These are phyloP conservation scores for Sander lucioperca DNA, from an alignment of 2,113 vertebrate genomes.

Conservation along the genomic window DNA sequence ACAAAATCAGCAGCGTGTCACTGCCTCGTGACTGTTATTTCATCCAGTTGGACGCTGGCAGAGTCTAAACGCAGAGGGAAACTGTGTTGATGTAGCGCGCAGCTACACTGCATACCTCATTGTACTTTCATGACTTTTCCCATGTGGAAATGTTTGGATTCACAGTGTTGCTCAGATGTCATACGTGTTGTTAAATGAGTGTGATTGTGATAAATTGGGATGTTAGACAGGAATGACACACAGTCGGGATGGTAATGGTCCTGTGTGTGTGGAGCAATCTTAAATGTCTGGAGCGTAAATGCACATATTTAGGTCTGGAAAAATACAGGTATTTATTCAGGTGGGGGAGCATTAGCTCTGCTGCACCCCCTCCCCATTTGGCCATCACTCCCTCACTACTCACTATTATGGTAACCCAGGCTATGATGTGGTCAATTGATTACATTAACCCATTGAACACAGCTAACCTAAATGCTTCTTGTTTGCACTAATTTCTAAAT, in stretches of 20 bases:
- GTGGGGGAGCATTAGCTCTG: constrained; percentile 72
- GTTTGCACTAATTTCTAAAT: constrained; percentile 49
- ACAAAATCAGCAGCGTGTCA: constrained; percentile 40
- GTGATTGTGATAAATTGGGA: constrained; percentile 85
- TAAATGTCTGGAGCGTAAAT: constrained; percentile 82
- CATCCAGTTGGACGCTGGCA: constrained; percentile 42
- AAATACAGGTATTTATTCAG: constrained; percentile 88
- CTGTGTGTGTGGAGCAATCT: constrained; percentile 76
- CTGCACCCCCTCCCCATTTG: constrained; percentile 56
- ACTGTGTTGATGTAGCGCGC: constrained; percentile 46
- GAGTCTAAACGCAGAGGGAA: constrained; percentile 31
- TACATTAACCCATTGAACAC: constrained; percentile 52
- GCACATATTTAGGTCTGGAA: constrained; percentile 84
- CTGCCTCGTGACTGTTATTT: constrained; percentile 56
- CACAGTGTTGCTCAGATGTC: constrained; percentile 72
- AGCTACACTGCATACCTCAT: constrained; percentile 64
- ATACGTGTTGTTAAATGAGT: constrained; percentile 72
- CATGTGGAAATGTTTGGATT: constrained; percentile 83
- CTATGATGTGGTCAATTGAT: constrained; percentile 70
- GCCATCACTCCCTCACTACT: constrained; percentile 67
- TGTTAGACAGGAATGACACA: constrained; percentile 80
- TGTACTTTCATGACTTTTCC: constrained; percentile 78
- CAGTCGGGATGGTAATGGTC: constrained; percentile 79
- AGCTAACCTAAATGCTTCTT: constrained; percentile 50
- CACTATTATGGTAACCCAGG: constrained; percentile 67